Base-by-base conservation (phyloP, 2,888 invertebrate species). In the Cantharis rustica region DNA sequence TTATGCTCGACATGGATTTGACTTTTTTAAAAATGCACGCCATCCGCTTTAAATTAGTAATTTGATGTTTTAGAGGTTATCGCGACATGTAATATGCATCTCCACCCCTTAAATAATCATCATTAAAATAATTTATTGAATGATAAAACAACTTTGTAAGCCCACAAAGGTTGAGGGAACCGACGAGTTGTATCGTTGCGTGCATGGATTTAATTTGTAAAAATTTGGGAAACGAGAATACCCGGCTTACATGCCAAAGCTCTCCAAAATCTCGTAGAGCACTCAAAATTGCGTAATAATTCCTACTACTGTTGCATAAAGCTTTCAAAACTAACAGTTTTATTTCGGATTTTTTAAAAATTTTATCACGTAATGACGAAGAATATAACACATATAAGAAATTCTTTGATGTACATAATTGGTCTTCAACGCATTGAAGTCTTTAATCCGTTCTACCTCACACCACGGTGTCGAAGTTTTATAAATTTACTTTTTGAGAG, bases 11-110 rank as follows among this genome's bases (percentile, higher is more conserved):
- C 76, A 69, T 61, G 66, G 62, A 47, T 69, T 63, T 69, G 68
- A 71, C 75, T 66, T 70, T 68, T 69, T 72, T 17, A 73, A 76
- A 73, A 76, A 76, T 72, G 69, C 70, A 76, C 70, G 61, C 26
- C 70, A n/a, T 13, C 27, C 66, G 20, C 16, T 63, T 16, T 62
- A 72, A 76, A 76, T 66, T 73, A 68, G 61, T 69, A 76, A 74
- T 69, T 69, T 64, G 64, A 69, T 61, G 63, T 69, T 68, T 47
- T n/a, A n/a, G n/a, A 3, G 47, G 2, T 47, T 47, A 47, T 47
- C 7, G 7, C 13, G 13, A n/a, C n/a, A 5, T 31, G n/a, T 3
- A 31, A 31, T 31, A 31, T 31, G 9, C 10, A 17, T 64, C n/a
- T 20, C 64, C n/a, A 23, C 3, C 23, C n/a, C 20, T 20, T 20